Evolutionary conservation across 1,140 invertebrate genomes (phyloP).

Genomic region (Hestina assimilis): DNA sequence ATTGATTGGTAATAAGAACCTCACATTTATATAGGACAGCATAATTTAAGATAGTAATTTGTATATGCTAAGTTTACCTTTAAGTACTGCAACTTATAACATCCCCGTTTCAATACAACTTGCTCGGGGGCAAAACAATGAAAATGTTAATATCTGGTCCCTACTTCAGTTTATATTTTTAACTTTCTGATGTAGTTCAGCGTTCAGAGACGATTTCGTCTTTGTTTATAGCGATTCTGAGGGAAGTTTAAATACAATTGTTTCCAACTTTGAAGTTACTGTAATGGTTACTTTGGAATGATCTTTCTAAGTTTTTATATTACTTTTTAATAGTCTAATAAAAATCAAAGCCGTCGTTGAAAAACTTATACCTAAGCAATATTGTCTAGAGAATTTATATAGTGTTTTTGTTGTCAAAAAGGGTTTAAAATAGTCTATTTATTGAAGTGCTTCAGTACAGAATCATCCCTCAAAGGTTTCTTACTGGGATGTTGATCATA

Average conservation of each 20-base stretch:
- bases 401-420: too few species aligned
- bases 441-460: too few species aligned
- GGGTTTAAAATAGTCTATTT: too few species aligned
- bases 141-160: constrained; percentile 62
- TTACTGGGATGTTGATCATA: too few species aligned
- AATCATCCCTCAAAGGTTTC: too few species aligned
- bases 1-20: constrained; percentile 1
- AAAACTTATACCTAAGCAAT: too few species aligned
- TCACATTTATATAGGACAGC: background rate
- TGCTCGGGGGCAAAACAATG: constrained; percentile 60
- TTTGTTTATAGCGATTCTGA: constrained; percentile 10
- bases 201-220: constrained; percentile 11
- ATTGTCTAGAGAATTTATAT: too few species aligned
- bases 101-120: constrained; percentile 66
- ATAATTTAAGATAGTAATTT: constrained; percentile 28
- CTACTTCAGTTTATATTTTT: constrained; percentile 54
- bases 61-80: constrained; percentile 66
- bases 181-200: constrained; percentile 38
- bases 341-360: too few species aligned
- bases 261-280: background rate
- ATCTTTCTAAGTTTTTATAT: background rate
- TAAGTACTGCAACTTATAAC: constrained; percentile 72
- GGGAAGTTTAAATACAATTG: constrained; percentile 6
- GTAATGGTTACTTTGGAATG: background rate
- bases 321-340: background rate